Percentiles rank a stretch among this genome's conserved stretches.
These are phyloP conservation scores for Phyllotreta striolata DNA, from an alignment of 2,888 invertebrate species.

Conservation along the genomic window DNA sequence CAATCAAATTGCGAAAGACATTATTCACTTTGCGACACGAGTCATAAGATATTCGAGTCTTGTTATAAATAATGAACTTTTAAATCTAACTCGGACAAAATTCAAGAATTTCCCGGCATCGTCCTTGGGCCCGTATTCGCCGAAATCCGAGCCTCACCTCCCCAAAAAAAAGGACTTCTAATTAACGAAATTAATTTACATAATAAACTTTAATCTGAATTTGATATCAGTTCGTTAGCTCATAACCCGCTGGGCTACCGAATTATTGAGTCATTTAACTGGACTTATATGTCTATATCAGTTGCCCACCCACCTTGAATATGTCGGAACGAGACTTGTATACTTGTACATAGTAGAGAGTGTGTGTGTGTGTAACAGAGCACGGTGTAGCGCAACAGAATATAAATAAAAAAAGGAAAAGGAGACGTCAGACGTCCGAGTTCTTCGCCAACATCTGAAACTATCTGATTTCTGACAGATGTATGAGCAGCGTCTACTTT, in stretches of 20 bases:
- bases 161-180: conserved; percentile 27
- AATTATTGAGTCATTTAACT: conserved; percentile 51
- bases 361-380: conserved; percentile 12
- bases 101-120: background rate
- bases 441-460: conserved; percentile 30
- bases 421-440: conserved; percentile 6
- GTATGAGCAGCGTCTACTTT: conserved; percentile 19
- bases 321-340: background rate
- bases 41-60: too few species aligned
- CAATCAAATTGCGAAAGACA: too few species aligned
- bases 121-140: background rate
- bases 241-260: conserved; percentile 49
- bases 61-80: too few species aligned
- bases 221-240: conserved; percentile 40
- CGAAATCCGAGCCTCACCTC: conserved; percentile 4
- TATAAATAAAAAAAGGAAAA: conserved; percentile 33
- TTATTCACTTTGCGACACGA: too few species aligned
- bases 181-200: conserved; percentile 41
- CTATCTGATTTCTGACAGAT: conserved; percentile 31
- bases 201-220: conserved; percentile 42
- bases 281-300: conserved; percentile 55
- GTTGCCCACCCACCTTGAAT: conserved; percentile 48
- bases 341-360: background rate
- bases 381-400: conserved; percentile 31
- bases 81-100: background rate